These are phyloP conservation scores for Harmothoe impar DNA, from an alignment of 2,888 invertebrate genomes.

Conservation along the genomic window DNA sequence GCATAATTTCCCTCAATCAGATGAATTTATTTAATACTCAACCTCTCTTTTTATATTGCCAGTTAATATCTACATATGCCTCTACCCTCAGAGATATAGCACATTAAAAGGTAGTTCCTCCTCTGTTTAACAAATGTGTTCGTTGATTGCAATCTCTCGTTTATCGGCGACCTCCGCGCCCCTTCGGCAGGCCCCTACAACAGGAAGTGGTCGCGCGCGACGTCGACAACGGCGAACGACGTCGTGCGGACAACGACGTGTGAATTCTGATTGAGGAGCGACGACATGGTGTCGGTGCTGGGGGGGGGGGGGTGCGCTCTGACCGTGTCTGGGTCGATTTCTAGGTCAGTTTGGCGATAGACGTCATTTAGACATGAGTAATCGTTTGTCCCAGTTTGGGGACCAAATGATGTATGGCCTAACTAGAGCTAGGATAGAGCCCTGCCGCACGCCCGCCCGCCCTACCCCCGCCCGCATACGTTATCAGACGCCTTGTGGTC, in stretches of 20 bases:
- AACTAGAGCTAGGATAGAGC: conserved; percentile 47
- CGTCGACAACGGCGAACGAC: background rate
- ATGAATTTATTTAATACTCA: too few relatives aligned
- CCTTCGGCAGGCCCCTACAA: background rate
- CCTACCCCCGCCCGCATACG: too few relatives aligned
- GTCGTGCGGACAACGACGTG: background rate
- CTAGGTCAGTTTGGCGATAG: conserved; percentile 54
- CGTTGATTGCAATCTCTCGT: background rate
- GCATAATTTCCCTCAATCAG: too few relatives aligned
- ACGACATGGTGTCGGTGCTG: background rate
- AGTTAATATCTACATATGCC: too few relatives aligned
- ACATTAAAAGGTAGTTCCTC: too few relatives aligned
- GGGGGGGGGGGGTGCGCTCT: background rate
- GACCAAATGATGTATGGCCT: conserved; percentile 48
- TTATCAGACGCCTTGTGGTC: conserved; percentile 18
- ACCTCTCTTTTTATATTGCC: too few relatives aligned
- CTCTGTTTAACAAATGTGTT: background rate
- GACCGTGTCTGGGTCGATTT: conserved; percentile 20
- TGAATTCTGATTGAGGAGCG: background rate
- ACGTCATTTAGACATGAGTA: conserved; percentile 56
- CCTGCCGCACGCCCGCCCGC: background rate
- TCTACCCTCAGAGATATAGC: too few relatives aligned
- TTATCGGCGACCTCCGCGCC: background rate
- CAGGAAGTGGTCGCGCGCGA: background rate
- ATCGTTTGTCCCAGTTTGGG: conserved; percentile 61